These are phyloP conservation scores for Sinosuthora webbiana DNA, from an alignment of 2,113 vertebrate genomes.

Conservation along the genomic window DNA sequence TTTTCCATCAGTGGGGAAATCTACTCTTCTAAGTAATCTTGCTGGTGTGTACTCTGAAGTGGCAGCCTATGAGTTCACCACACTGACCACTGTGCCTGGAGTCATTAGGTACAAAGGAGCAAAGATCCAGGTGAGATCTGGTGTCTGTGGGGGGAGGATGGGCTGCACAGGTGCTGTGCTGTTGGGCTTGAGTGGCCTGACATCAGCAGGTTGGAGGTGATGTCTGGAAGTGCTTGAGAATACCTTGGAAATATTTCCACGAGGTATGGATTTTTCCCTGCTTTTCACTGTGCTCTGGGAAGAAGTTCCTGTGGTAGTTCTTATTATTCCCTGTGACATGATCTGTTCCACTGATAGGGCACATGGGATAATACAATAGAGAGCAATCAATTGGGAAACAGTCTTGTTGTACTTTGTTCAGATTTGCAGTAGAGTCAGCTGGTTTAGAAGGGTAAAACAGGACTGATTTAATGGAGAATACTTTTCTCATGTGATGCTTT, in stretches of 20 bases:
- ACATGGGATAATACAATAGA: not conserved
- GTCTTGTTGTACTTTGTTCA: not conserved
- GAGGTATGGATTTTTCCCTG: not conserved
- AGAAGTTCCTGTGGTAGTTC: not conserved
- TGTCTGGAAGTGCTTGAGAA: not conserved
- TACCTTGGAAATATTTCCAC: not conserved
- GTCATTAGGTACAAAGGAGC: slow-evolving; percentile 98
- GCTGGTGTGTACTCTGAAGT: slow-evolving; percentile 98
- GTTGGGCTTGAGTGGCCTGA: not conserved
- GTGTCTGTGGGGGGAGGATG: not conserved
- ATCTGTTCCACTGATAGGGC: not conserved
- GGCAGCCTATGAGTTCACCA: slow-evolving; percentile 97
- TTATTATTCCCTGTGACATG: not conserved
- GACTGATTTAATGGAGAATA: not conserved
- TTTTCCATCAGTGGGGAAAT: slow-evolving; percentile 97
- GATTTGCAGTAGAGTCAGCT: not conserved
- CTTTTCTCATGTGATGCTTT: not conserved
- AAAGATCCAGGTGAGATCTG: slow-evolving; percentile 89
- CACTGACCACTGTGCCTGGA: slow-evolving; percentile 93
- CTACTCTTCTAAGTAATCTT: slow-evolving; percentile 94
- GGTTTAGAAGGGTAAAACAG: not conserved
- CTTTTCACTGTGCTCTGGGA: not conserved
- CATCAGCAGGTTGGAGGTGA: not conserved
- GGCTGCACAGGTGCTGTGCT: rapidly evolving
- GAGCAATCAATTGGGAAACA: not conserved